Base-by-base conservation (phyloP, 2,113 vertebrate species). In the Brachionichthys hirsutus region DNA sequence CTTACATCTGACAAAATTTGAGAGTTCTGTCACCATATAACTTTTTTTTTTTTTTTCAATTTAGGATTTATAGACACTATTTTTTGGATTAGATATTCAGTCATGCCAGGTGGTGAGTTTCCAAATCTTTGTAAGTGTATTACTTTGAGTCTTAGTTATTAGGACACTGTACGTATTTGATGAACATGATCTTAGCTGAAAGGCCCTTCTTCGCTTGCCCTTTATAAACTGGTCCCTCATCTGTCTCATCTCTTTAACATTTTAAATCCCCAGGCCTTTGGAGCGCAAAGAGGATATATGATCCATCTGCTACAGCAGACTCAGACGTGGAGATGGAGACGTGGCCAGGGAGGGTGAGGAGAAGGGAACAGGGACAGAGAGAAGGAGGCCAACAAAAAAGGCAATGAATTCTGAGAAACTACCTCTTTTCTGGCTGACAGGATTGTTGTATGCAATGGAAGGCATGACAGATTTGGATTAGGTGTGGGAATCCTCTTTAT, bases 301-400 rank as follows among this genome's bases (percentile, higher is more conserved):
- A 77, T 86, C 89, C 86, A 90, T 91, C 88, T 90, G 88, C 83
- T 87, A 54, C 82, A 59, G 40, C 85, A 89, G 87, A 82, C 81
- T 74, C 60, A 86, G 78, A 82, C 56, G 48, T 50, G 57, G 53
- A 65, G 57, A 61, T 64, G 56, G 55, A 62, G 56, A 62, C 57
- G 35, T 68, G 77, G 54, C 20, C 51, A 57, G 49, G 5, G 65
- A 70, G 62, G 44, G 30, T 9, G 14, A 20, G 50, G 62, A 44
- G 42, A 19, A 38, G 9, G 8, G 16, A 22, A 49, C 8, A 43
- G 30, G 17, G 19, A 44, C 17, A 17, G 57, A 46, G 34, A 42
- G 73, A 60, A 48, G 61, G 20, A 70, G 75, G 75, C 73, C 62
- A 73, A 70, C 62, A 82, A 76, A 78, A n/a, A 80, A 77, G 70